phyloP scores from a whole-genome alignment of 1,140 invertebrate genomes.

The Trissolcus basalis region DNA sequence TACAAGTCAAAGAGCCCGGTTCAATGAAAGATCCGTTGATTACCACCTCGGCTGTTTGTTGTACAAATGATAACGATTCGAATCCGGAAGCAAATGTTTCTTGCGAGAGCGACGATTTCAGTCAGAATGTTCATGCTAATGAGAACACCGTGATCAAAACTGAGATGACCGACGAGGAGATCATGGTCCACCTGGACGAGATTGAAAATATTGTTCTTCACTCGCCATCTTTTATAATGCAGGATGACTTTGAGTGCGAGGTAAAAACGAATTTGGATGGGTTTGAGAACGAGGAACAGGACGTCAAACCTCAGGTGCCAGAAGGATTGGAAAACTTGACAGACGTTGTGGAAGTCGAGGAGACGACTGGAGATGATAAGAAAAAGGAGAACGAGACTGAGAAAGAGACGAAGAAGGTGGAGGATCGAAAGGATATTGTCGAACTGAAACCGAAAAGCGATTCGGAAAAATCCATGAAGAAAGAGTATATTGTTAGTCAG shows the following conservation, averaged over 20 bases:
- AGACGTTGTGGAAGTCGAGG: neutral
- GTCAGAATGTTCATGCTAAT: conserved; percentile 1
- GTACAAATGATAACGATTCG: no score
- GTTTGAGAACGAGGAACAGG: conserved; percentile 13
- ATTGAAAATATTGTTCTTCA: conserved; percentile 70
- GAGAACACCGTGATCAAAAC: conserved; percentile 41
- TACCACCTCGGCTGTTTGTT: no score
- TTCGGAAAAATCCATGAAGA: conserved; percentile 12
- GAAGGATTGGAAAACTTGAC: conserved; percentile 10
- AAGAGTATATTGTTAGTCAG: conserved; percentile 7
- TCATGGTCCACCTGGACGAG: conserved; percentile 68
- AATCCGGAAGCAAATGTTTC: no score
- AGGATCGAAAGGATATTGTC: neutral
- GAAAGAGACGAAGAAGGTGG: neutral
- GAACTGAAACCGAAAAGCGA: conserved; percentile 2
- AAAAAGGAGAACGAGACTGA: neutral
- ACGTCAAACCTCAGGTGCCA: conserved; percentile 33
- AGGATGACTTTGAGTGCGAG: conserved; percentile 55
- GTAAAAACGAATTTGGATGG: conserved; percentile 23
- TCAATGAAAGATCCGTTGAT: no score
- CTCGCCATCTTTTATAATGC: conserved; percentile 53
- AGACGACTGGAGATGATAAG: neutral
- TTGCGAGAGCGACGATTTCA: conserved; percentile 32
- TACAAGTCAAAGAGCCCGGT: no score
- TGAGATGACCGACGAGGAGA: conserved; percentile 68